Evolutionary conservation across 2,113 vertebrate genomes (phyloP).

Genomic region (Psammodynastes pulverulentus): DNA sequence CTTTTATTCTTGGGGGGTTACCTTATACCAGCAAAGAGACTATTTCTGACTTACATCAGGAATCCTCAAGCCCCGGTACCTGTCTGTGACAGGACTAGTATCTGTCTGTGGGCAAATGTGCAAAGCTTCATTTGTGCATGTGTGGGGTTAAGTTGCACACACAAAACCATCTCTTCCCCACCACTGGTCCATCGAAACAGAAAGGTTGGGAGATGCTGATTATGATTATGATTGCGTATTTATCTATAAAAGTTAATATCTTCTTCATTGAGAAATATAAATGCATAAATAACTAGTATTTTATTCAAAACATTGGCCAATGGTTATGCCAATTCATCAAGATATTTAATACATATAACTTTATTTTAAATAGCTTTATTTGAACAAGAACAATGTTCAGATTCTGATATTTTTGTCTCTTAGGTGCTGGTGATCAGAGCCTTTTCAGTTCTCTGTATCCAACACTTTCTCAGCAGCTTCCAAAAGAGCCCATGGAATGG

Average conservation of each 20-base stretch:
- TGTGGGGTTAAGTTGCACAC: background rate
- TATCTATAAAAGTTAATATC: background rate
- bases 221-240: background rate
- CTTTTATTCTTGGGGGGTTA: background rate
- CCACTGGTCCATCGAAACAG: background rate
- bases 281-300: background rate
- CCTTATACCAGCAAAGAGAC: background rate
- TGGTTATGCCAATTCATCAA: background rate
- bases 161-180: background rate
- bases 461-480: conserved; percentile 89
- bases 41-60: background rate
- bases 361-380: background rate
- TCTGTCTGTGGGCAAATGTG: background rate
- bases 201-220: background rate
- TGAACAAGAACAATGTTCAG: background rate
- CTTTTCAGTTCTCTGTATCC: conserved; percentile 89
- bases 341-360: background rate
- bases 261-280: background rate
- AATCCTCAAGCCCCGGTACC: background rate
- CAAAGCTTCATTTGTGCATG: background rate
- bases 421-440: conserved; percentile 93
- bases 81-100: no score
- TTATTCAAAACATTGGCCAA: background rate
- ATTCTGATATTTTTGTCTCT: conserved; percentile 42
- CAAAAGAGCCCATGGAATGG: conserved; percentile 96